Evolutionary conservation across 2,113 vertebrate genomes (phyloP).

Genomic region (Lichenostomus cassidix): DNA sequence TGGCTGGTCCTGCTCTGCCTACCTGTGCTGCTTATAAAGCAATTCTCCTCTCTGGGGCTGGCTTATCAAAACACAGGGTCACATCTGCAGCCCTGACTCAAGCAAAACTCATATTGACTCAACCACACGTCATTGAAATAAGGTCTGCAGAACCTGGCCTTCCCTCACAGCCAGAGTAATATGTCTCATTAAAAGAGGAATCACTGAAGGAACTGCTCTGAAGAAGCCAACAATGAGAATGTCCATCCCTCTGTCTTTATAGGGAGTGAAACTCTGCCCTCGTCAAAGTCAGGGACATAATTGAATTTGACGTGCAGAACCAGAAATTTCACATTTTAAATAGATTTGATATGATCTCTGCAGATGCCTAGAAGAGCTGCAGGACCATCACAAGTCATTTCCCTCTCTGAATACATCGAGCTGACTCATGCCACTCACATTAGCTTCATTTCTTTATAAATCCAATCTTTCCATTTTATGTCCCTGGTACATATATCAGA

Average conservation of each 20-base stretch:
- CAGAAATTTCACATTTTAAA: slow-evolving; percentile 9
- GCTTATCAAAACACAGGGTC: background rate
- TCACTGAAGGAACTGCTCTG: background rate
- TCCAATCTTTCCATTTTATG: background rate
- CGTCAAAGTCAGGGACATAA: background rate
- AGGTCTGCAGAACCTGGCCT: background rate
- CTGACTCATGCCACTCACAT: background rate
- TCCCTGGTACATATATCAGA: background rate
- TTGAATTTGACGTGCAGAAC: background rate
- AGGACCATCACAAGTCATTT: background rate
- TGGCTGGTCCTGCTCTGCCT: background rate
- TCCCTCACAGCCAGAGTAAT: background rate
- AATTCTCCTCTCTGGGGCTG: background rate
- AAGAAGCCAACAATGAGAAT: background rate
- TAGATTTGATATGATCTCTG: background rate
- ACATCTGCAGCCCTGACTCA: background rate
- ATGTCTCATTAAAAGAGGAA: background rate
- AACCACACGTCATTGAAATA: background rate
- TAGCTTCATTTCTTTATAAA: background rate
- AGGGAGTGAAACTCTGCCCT: background rate
- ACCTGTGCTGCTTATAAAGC: background rate
- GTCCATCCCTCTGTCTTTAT: background rate
- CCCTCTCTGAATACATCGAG: background rate
- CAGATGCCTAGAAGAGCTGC: background rate
- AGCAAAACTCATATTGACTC: background rate